Evolutionary conservation across 2,113 vertebrate species (phyloP).

Genomic region (Murina feae): DNA sequence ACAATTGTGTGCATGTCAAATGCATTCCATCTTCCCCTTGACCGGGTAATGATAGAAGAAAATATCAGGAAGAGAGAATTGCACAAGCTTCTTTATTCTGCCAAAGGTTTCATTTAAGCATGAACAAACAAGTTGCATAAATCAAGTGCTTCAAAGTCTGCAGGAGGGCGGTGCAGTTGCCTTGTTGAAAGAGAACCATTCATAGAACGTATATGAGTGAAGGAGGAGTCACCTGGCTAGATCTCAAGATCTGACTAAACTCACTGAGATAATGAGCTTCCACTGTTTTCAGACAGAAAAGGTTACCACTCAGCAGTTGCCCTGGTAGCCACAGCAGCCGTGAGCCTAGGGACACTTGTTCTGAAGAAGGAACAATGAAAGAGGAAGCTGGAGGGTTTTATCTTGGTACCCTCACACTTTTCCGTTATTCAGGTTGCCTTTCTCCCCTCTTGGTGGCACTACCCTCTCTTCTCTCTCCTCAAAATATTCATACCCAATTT

Average conservation of each 20-base stretch:
- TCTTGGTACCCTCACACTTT: not conserved
- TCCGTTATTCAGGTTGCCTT: not conserved
- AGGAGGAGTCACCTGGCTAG: not conserved
- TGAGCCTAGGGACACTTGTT: not conserved
- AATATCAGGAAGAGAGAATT: slow-evolving; percentile 9
- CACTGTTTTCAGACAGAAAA: not conserved
- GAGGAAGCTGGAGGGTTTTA: not conserved
- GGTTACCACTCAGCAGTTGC: not conserved
- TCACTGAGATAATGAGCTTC: not conserved
- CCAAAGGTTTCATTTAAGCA: slow-evolving; percentile 32
- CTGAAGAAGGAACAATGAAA: not conserved
- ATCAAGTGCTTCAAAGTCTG: slow-evolving; percentile 18
- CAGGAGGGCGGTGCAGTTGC: not conserved
- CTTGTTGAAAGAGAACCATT: slow-evolving; percentile 46
- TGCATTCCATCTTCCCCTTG: not conserved
- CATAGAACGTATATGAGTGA: not conserved
- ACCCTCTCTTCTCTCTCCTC: not conserved
- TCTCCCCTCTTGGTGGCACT: not conserved
- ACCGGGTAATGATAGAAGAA: not conserved
- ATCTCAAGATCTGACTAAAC: not conserved
- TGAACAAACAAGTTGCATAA: slow-evolving; percentile 24
- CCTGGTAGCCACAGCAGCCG: not conserved
- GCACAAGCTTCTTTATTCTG: not conserved
- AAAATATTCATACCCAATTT: not conserved
- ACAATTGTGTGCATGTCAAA: not conserved